Conservation (phyloP, 37 sponge, comb jelly and placozoan species). For the Cliona cf. orientalis region DNA sequence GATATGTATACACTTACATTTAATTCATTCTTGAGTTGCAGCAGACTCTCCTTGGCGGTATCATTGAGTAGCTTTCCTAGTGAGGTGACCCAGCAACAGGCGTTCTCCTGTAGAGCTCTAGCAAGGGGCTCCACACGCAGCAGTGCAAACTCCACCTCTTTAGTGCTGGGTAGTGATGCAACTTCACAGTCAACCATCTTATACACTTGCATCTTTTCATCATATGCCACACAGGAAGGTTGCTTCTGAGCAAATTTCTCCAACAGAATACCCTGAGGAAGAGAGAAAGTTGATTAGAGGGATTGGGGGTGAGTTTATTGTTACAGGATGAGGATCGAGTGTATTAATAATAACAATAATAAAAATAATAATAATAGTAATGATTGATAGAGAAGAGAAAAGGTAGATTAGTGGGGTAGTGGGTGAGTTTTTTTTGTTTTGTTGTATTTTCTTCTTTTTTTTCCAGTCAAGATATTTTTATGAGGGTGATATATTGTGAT, state of each 20-base stretch:
- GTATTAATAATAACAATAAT: not conserved
- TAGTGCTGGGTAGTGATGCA: slow-evolving; percentile 48
- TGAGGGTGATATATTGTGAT: too few relatives aligned
- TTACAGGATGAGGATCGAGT: not conserved
- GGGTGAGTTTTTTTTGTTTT: too few relatives aligned
- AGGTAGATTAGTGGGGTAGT: too few relatives aligned
- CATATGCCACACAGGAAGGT: slow-evolving; percentile 84
- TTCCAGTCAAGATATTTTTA: too few relatives aligned
- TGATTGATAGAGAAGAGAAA: too few relatives aligned
- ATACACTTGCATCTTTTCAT: slow-evolving; percentile 91
- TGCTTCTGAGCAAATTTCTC: slow-evolving; percentile 90
- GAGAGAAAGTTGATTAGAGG: not conserved
- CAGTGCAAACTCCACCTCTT: slow-evolving; percentile 78
- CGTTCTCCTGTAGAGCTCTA: slow-evolving; percentile 77
- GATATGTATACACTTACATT: slow-evolving; percentile 42
- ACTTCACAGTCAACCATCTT: slow-evolving; percentile 63
- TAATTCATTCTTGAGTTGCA: slow-evolving; percentile 62
- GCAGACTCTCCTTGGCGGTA: slow-evolving; percentile 65
- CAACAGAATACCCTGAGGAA: slow-evolving; percentile 73
- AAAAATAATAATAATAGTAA: not conserved
- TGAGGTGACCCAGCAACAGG: slow-evolving; percentile 90
- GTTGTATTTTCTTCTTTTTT: too few relatives aligned
- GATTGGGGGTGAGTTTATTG: not conserved
- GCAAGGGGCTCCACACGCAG: slow-evolving; percentile 90
- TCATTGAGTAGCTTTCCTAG: slow-evolving; percentile 91